Percentiles rank a stretch among this genome's conserved stretches.
These are phyloP conservation scores for Oryzaephilus surinamensis DNA, from an alignment of 1,140 invertebrate species.

Conservation along the genomic window DNA sequence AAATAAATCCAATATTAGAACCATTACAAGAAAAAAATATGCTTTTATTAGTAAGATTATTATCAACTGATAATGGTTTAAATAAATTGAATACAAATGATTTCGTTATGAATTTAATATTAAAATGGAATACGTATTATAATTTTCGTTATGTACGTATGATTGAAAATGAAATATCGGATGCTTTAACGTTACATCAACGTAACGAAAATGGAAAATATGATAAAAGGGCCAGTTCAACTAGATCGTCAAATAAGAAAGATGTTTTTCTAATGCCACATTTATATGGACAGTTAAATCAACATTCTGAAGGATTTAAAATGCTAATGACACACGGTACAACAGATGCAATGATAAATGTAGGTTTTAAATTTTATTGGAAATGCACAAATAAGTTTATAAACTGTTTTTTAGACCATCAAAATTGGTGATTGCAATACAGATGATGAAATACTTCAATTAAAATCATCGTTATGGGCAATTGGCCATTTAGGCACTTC, in stretches of 20 bases:
- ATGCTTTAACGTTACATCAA: conserved; percentile 75
- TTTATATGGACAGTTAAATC: conserved; percentile 77
- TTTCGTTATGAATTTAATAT: conserved; percentile 60
- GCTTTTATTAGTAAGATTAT: conserved; percentile 68
- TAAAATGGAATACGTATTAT: conserved; percentile 63
- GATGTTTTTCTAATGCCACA: conserved; percentile 72
- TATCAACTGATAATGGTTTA: conserved; percentile 65
- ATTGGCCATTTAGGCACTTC: conserved; percentile 74
- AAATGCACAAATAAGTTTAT: background rate
- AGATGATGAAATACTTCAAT: conserved; percentile 54
- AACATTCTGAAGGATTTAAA: conserved; percentile 63
- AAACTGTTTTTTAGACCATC: conserved; percentile 24
- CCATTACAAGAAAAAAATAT: conserved; percentile 76
- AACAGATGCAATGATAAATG: conserved; percentile 37
- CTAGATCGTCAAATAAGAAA: conserved; percentile 20
- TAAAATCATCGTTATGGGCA: conserved; percentile 87
- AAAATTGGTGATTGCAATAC: conserved; percentile 41
- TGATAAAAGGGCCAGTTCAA: conserved; percentile 45
- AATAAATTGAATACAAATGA: conserved; percentile 54
- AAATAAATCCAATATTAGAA: conserved; percentile 59
- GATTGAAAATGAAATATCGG: conserved; percentile 78
- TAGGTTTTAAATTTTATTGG: conserved; percentile 20
- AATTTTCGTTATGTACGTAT: conserved; percentile 78
- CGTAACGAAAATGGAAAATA: conserved; percentile 71
- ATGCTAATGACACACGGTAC: conserved; percentile 45